Percentiles rank a stretch among this genome's conserved stretches.
These are phyloP conservation scores for Myrmecobius fasciatus DNA, from an alignment of 2,113 vertebrate species.

Conservation along the genomic window DNA sequence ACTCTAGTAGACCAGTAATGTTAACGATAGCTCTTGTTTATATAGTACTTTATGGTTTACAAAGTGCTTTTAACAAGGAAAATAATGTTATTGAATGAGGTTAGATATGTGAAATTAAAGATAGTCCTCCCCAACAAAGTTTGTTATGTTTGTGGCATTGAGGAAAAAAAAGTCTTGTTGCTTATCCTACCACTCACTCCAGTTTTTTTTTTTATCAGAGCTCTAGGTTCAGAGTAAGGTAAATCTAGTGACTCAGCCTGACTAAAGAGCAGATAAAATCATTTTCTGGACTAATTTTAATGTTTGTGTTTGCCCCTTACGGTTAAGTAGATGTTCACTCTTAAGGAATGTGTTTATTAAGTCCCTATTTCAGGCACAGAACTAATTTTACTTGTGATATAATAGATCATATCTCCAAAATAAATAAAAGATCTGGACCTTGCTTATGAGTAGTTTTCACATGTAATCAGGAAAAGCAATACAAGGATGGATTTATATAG, in stretches of 20 bases:
- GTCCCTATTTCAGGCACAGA: background rate
- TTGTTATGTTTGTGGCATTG: too few species aligned
- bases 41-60: background rate
- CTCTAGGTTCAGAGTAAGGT: background rate
- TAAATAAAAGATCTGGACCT: background rate
- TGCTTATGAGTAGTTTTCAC: background rate
- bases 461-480: background rate
- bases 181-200: background rate
- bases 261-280: background rate
- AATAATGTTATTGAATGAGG: background rate
- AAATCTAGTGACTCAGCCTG: background rate
- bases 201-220: background rate
- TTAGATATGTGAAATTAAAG: background rate
- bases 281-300: background rate
- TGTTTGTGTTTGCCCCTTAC: background rate
- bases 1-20: background rate
- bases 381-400: background rate
- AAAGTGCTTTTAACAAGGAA: background rate
- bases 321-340: background rate
- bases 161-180: too few species aligned
- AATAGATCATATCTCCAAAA: background rate
- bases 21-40: background rate
- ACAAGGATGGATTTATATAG: background rate
- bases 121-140: too few species aligned
- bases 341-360: background rate